These are phyloP conservation scores for Cheilosia pagana DNA, from an alignment of 2,888 invertebrate species.

Conservation along the genomic window DNA sequence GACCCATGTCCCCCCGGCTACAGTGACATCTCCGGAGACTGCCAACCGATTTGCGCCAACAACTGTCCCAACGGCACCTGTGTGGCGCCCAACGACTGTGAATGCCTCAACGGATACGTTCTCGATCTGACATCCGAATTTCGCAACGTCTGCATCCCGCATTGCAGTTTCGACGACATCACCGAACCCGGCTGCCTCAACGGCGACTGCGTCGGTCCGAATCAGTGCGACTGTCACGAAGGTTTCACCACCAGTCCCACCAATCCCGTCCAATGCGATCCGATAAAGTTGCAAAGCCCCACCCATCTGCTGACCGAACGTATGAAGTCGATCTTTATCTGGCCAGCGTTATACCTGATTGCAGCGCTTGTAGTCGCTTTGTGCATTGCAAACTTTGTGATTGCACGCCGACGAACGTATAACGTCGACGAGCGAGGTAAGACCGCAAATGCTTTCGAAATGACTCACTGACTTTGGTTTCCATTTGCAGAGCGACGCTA, in stretches of 20 bases:
- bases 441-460: background rate
- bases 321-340: background rate
- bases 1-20: constrained; percentile 32
- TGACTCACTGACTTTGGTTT: background rate
- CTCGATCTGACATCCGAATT: constrained; percentile 72
- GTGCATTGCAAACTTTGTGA: constrained; percentile 12
- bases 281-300: background rate
- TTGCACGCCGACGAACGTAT: constrained; percentile 17
- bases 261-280: constrained; percentile 36
- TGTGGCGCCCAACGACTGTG: constrained; percentile 76
- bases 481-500: constrained; percentile 39
- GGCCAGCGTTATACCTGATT: constrained; percentile 9
- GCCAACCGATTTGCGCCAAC: constrained; percentile 80
- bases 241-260: constrained; percentile 45
- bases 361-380: background rate
- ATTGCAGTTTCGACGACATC: constrained; percentile 19
- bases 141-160: constrained; percentile 26
- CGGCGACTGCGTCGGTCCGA: constrained; percentile 54
- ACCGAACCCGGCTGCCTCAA: constrained; percentile 79
- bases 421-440: constrained; percentile 59
- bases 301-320: constrained; percentile 24
- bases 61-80: constrained; percentile 80
- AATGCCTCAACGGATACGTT: constrained; percentile 76
- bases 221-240: constrained; percentile 57
- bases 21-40: constrained; percentile 38